A percentile compares a stretch with the other conserved stretches of the same genome.
These are phyloP conservation scores for Musca domestica DNA, from an alignment of 1,140 invertebrate species.

Conservation along the genomic window DNA sequence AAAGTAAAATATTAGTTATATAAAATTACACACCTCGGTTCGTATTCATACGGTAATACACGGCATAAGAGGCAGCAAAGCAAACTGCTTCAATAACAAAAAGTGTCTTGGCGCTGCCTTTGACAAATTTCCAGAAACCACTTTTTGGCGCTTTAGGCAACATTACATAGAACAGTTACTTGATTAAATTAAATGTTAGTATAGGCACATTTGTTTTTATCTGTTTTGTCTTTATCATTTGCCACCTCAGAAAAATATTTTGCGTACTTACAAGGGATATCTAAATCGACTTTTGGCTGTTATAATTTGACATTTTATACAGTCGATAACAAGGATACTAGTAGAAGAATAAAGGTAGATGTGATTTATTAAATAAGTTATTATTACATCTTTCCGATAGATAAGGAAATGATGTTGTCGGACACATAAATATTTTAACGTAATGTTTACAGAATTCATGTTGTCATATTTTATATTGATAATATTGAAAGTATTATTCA, in stretches of 20 bases:
- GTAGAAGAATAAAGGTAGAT: too few relatives aligned
- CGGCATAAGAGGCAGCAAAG: constrained; percentile 59
- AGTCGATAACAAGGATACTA: too few relatives aligned
- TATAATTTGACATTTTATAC: too few relatives aligned
- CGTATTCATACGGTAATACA: constrained; percentile 63
- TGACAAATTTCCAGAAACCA: constrained; percentile 56
- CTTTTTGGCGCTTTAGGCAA: constrained; percentile 61
- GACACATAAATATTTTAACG: too few relatives aligned
- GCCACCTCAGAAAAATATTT: neutral
- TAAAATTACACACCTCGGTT: constrained; percentile 57
- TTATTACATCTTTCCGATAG: too few relatives aligned
- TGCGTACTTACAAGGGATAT: neutral
- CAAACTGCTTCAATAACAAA: constrained; percentile 58
- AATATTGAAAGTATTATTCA: too few relatives aligned
- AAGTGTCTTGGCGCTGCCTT: constrained; percentile 55
- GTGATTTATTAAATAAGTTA: too few relatives aligned
- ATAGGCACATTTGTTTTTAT: neutral
- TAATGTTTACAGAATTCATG: too few relatives aligned
- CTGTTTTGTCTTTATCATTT: too few relatives aligned
- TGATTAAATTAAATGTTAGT: neutral
- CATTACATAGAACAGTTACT: constrained; percentile 55
- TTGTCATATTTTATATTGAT: too few relatives aligned
- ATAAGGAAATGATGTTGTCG: too few relatives aligned
- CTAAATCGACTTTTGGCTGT: neutral
- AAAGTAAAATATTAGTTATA: too few relatives aligned